These are phyloP conservation scores for Oncorhynchus nerka DNA, from an alignment of 2,113 vertebrate genomes.

Conservation along the genomic window DNA sequence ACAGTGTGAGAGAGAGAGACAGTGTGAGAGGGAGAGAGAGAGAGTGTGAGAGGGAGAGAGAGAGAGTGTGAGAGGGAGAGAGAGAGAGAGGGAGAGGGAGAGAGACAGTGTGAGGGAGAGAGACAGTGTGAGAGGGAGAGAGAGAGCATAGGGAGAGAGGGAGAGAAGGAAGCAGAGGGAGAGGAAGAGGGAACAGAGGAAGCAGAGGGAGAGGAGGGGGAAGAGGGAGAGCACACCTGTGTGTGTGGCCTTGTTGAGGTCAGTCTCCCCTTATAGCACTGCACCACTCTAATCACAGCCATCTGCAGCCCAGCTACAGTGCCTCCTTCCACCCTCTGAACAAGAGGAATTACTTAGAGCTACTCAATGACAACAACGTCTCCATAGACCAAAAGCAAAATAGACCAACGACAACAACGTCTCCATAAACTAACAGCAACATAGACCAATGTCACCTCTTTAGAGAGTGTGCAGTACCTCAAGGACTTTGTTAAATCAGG, in stretches of 20 bases:
- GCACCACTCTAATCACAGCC: neutral
- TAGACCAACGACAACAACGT: neutral
- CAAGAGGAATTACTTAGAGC: neutral
- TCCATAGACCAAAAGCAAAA: neutral
- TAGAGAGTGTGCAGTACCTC: neutral
- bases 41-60: no score
- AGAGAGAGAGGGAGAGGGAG: no score
- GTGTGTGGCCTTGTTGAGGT: neutral
- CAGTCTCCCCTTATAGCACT: neutral
- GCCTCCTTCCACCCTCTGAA: neutral
- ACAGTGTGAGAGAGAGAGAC: no score
- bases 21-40: no score
- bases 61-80: no score
- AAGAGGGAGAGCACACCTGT: neutral
- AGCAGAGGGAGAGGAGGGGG: no score
- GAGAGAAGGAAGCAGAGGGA: no score
- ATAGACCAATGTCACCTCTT: conserved; percentile 2
- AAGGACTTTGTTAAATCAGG: neutral
- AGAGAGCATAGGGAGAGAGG: no score
- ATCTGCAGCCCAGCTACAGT: neutral
- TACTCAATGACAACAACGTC: neutral
- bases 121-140: no score
- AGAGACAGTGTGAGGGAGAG: no score
- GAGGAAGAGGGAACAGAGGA: no score
- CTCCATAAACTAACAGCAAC: neutral